These are phyloP conservation scores for Drosophila sordidapex DNA, from an alignment of 2,888 invertebrate genomes.

Conservation along the genomic window DNA sequence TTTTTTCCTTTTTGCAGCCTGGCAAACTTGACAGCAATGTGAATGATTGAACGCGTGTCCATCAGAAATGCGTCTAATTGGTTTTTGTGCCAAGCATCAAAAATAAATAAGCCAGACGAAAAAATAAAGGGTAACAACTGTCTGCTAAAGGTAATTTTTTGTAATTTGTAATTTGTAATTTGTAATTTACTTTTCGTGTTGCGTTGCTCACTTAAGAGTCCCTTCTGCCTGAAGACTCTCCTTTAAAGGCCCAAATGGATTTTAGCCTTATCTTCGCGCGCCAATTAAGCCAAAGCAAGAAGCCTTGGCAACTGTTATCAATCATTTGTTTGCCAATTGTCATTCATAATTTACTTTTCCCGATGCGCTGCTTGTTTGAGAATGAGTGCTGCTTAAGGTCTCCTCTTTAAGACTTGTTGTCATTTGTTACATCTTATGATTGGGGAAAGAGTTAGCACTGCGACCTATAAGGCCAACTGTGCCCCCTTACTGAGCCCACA, in stretches of 20 bases:
- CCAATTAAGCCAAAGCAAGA: slow-evolving; percentile 27
- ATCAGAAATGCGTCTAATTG: slow-evolving; percentile 80
- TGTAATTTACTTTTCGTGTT: slow-evolving; percentile 49
- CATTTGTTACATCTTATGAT: too few relatives aligned
- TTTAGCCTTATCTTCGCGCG: slow-evolving; percentile 22
- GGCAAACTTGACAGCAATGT: slow-evolving; percentile 72
- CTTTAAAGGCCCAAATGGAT: slow-evolving; percentile 14
- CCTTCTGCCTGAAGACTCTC: slow-evolving; percentile 17
- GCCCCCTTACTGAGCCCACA: too few relatives aligned
- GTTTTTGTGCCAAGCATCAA: slow-evolving; percentile 55
- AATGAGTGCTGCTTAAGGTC: neutral
- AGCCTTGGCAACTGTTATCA: neutral
- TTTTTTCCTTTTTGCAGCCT: slow-evolving; percentile 47
- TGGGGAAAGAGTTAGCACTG: too few relatives aligned
- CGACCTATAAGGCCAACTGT: too few relatives aligned
- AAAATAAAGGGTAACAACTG: slow-evolving; percentile 53
- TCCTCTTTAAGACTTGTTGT: neutral
- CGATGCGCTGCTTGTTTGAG: neutral
- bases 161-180: neutral
- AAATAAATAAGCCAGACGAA: slow-evolving; percentile 26
- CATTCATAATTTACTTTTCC: neutral
- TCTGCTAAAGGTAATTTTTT: slow-evolving; percentile 73
- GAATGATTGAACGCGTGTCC: slow-evolving; percentile 82
- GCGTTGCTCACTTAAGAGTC: slow-evolving; percentile 43
- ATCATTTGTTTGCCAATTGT: neutral